Evolutionary conservation across 2,113 vertebrate genomes (phyloP), one percentile per base, ranked within the genome.

Genomic region (Corythornis vintsioides): DNA sequence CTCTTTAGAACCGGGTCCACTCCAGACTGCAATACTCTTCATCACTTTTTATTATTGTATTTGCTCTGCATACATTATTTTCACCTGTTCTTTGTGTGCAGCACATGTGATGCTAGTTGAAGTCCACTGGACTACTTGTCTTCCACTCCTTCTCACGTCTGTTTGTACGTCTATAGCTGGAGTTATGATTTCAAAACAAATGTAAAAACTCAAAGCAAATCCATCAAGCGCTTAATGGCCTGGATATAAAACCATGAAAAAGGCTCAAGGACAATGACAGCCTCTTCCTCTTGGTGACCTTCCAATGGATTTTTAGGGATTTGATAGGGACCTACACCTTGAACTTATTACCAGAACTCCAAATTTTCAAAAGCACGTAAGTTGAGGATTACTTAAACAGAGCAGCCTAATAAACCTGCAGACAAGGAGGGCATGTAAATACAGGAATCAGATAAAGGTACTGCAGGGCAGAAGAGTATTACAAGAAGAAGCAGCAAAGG

Each of bases 121-220:
- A 73, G 12, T 43, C 60, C 45, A 20, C 52, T 65, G 25, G 19
- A 48, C 18, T 5, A 1, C 11, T 78, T 64, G 7, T 69, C 28
- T 84, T 67, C 31, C 29, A 17, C 48, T 40, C 25, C 55, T 70
- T 76, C 55, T 76, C 33, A 25, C 28, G 7, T 64, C 60, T 63
- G 20, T 33, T 66, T 65, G 12, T 20, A 52, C 13, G 19, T 43
- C 25, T 63, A 13, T 4, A 67, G 13, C 9, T 33, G 15, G 31
- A 84, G 31, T 73, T 90, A 20, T 61, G 33, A 29, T 66, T 89
- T 81, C 70, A 61, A 90, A 94, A 81, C 13, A 73, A 90, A 82
- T 1, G 1, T 19, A 31, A 35, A 76, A 89, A 56, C 28, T 60
- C 38, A 77, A 53, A 83, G 43, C 6, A 93, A 88, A 80, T 61